These are phyloP conservation scores for Drosophila parthenogenetica DNA, from an alignment of 2,888 invertebrate genomes.

Conservation along the genomic window DNA sequence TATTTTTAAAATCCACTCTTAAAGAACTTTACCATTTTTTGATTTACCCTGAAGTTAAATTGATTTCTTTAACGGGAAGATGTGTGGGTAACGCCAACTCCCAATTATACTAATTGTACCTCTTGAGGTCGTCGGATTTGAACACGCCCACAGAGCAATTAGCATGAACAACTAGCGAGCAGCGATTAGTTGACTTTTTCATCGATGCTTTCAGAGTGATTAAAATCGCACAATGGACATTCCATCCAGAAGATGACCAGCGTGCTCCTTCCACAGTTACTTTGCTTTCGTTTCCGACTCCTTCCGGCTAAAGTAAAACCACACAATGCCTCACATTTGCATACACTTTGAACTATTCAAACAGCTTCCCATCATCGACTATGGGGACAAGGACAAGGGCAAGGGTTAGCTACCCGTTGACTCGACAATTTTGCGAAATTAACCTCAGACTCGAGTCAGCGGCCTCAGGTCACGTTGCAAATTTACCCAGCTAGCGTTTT, in stretches of 20 bases:
- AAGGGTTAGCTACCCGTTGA: conserved; percentile 65
- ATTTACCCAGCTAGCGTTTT: conserved; percentile 62
- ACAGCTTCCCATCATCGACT: conserved; percentile 26
- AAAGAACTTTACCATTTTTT: not conserved
- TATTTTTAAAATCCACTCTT: not conserved
- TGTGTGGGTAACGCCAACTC: not conserved
- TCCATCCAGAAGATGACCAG: conserved; percentile 68
- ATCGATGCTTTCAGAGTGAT: conserved; percentile 75
- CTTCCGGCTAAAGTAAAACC: conserved; percentile 78
- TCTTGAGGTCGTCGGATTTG: conserved; percentile 31
- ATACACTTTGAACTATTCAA: conserved; percentile 74
- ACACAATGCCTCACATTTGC: conserved; percentile 79
- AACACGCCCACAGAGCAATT: conserved; percentile 59
- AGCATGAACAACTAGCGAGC: conserved; percentile 52
- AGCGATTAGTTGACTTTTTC: conserved; percentile 74
- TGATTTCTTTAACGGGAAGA: not conserved
- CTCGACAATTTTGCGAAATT: conserved; percentile 82
- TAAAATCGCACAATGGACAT: conserved; percentile 73
- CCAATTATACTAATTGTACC: conserved; percentile 54
- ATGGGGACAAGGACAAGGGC: not conserved
- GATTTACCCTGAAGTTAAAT: not conserved
- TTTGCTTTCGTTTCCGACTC: conserved; percentile 12
- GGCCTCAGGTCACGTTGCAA: conserved; percentile 81
- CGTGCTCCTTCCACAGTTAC: conserved; percentile 1
- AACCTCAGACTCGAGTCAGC: conserved; percentile 76